Conservation (phyloP, 2,797 vertebrate genomes). For the Lagorchestes hirsutus region DNA sequence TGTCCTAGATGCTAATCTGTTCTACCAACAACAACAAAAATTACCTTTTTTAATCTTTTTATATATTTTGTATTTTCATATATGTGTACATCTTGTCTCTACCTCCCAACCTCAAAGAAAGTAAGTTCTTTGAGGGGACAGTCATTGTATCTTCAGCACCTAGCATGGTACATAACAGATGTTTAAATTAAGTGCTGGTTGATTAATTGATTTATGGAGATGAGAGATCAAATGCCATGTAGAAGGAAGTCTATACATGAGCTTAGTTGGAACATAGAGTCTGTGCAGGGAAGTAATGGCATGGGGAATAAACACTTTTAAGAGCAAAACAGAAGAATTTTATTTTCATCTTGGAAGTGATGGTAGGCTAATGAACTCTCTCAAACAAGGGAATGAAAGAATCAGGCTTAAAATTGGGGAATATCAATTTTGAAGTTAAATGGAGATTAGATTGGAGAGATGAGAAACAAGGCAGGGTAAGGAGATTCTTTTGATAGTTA, state of each 20-base stretch:
- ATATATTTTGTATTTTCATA: neutral
- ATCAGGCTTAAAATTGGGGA: neutral
- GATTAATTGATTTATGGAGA: neutral
- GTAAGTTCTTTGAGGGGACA: neutral
- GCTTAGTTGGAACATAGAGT: neutral
- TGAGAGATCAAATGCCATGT: neutral
- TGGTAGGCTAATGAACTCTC: neutral
- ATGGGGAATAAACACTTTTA: neutral
- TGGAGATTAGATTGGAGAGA: neutral
- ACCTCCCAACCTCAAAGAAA: neutral
- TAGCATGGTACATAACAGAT: neutral
- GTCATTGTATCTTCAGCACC: neutral
- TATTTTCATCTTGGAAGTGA: neutral
- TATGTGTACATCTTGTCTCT: neutral
- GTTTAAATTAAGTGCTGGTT: neutral
- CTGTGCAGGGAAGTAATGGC: neutral
- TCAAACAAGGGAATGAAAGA: neutral
- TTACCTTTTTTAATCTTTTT: neutral
- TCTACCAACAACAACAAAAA: neutral
- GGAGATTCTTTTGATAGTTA: neutral
- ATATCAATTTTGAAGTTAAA: neutral
- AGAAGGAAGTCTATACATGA: too few species aligned
- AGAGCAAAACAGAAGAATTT: neutral
- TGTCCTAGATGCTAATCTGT: neutral
- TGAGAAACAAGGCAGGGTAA: neutral